A percentile compares a stretch with the other conserved stretches of the same genome.
Evolutionary conservation across 2,113 vertebrate species (phyloP).

Genomic region (Misgurnus mizolepis): DNA sequence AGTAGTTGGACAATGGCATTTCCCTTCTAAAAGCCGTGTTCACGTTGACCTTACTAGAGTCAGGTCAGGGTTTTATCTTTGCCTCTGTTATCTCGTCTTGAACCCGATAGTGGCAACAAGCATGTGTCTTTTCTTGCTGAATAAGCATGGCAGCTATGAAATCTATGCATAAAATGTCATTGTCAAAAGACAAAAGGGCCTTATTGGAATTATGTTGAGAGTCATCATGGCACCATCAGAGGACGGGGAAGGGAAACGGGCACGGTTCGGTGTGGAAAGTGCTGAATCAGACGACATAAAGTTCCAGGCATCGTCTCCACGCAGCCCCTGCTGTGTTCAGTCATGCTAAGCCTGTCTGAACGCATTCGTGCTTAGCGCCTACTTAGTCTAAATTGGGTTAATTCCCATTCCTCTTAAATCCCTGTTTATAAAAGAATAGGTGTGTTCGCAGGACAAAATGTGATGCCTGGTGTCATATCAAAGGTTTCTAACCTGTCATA

Average conservation of each 20-base stretch:
- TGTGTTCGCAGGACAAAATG: slow-evolving; percentile 30
- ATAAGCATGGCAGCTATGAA: slow-evolving; percentile 30
- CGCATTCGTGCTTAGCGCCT: background rate
- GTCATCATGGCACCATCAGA: slow-evolving; percentile 32
- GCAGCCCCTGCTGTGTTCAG: background rate
- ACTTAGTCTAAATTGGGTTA: background rate
- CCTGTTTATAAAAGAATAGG: background rate
- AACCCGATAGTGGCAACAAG: background rate
- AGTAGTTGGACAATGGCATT: background rate
- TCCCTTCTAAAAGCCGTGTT: background rate
- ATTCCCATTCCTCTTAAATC: background rate
- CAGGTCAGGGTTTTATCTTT: background rate
- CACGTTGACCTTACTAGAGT: background rate
- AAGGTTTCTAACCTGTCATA: slow-evolving; percentile 7
- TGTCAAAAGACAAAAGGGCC: slow-evolving; percentile 18
- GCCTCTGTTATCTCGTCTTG: slow-evolving; percentile 13
- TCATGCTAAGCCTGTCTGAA: background rate
- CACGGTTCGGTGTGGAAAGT: slow-evolving; percentile 5
- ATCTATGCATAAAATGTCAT: slow-evolving; percentile 32
- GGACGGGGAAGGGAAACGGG: slow-evolving; percentile 2
- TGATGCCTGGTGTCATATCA: slow-evolving; percentile 32
- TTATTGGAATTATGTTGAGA: background rate
- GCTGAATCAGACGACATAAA: slow-evolving; percentile 29
- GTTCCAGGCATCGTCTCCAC: background rate
- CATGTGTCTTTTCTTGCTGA: slow-evolving; percentile 27